phyloP scores from a whole-genome alignment of 2,797 vertebrate species.

The Hipposideros larvatus region DNA sequence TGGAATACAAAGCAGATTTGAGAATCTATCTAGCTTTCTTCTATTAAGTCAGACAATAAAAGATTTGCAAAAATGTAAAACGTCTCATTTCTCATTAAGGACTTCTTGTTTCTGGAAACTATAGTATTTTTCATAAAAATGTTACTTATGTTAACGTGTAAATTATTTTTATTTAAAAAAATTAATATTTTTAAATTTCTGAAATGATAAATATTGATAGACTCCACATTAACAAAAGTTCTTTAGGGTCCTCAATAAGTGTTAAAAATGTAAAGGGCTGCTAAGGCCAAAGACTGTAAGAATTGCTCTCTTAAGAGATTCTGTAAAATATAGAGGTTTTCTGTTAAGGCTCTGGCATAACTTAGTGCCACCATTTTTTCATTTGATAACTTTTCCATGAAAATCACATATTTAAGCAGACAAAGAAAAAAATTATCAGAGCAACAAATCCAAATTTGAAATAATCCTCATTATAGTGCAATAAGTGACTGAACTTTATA shows the following conservation, averaged over 20 bases:
- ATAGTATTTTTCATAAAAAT: conserved; percentile 23
- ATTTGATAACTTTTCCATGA: conserved; percentile 14
- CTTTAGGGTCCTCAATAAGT: not conserved
- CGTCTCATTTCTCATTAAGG: not conserved
- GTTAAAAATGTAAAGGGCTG: not conserved
- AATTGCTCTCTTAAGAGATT: not conserved
- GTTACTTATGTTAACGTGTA: not conserved
- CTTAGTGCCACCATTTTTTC: not conserved
- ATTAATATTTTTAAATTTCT: not conserved
- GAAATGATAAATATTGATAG: conserved; percentile 12
- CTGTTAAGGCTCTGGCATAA: conserved; percentile 27
- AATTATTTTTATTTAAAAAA: conserved; percentile 19
- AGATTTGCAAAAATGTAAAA: conserved; percentile 32
- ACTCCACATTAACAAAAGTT: not conserved
- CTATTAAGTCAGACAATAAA: not conserved
- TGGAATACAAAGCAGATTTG: not conserved
- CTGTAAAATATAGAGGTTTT: not conserved
- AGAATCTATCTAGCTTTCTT: not conserved
- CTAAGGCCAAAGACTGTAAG: not conserved
- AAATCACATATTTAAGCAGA: not conserved
- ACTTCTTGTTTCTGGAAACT: not conserved
- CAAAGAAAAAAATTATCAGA: not conserved
- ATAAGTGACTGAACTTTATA: conserved; percentile 15
- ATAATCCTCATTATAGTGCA: not conserved
- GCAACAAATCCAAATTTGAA: conserved; percentile 30